Conservation (phyloP, 1,140 invertebrate genomes). For the Calosoma granatense region DNA sequence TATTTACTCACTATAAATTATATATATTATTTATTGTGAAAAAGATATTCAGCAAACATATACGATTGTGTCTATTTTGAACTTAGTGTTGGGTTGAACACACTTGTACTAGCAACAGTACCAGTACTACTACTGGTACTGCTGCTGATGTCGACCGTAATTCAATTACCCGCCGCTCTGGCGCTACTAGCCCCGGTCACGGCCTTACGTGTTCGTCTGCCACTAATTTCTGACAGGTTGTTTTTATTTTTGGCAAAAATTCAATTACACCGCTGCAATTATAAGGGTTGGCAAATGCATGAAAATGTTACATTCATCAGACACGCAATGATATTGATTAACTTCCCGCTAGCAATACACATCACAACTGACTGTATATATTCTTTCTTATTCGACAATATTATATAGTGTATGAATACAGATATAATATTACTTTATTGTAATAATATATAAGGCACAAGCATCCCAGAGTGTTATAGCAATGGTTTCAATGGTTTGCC, state of each 20-base stretch:
- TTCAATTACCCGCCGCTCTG: background rate
- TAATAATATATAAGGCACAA: background rate
- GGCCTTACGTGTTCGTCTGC: background rate
- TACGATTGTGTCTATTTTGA: too few relatives aligned
- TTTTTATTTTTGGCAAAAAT: slow-evolving; percentile 2
- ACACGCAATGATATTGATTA: too few relatives aligned
- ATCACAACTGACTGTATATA: too few relatives aligned
- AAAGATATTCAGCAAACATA: too few relatives aligned
- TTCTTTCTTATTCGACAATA: too few relatives aligned
- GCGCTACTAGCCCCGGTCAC: background rate
- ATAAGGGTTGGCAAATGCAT: background rate
- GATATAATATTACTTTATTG: background rate
- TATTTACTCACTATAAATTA: too few relatives aligned
- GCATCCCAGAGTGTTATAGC: background rate
- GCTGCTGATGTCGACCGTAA: background rate
- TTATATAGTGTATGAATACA: too few relatives aligned
- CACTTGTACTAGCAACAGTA: too few relatives aligned
- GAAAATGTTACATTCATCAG: background rate
- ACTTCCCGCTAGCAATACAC: too few relatives aligned
- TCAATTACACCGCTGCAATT: background rate
- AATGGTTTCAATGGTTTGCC: background rate
- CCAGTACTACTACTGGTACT: too few relatives aligned
- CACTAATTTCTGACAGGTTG: slow-evolving; percentile 7
- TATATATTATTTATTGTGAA: too few relatives aligned
- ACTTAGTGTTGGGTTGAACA: too few relatives aligned